These are phyloP conservation scores for Odontomyia ornata DNA, from an alignment of 2,888 invertebrate genomes.

Conservation along the genomic window DNA sequence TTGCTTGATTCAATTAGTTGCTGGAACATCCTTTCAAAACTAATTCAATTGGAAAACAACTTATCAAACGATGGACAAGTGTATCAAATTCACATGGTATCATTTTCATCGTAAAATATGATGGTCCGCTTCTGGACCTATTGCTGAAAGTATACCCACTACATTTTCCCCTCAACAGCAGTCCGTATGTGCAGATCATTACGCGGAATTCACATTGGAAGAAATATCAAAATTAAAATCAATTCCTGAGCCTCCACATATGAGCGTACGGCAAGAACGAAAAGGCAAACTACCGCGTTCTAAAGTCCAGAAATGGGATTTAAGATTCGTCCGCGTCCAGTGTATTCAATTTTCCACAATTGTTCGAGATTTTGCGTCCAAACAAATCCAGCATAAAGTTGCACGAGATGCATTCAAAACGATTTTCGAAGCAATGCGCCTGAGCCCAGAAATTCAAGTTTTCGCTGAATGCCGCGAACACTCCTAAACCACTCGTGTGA, in stretches of 20 bases:
- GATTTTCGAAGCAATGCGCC: not conserved
- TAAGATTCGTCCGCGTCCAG: not conserved
- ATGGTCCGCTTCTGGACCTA: not conserved
- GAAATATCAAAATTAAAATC: slow-evolving; percentile 8
- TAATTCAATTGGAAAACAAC: no score
- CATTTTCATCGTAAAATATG: no score
- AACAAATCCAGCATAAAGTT: not conserved
- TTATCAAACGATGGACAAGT: no score
- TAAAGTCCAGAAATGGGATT: not conserved
- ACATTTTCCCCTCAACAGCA: not conserved
- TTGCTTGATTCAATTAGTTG: no score
- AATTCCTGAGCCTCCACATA: not conserved
- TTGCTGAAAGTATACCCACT: not conserved
- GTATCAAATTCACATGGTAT: no score
- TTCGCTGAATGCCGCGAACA: not conserved
- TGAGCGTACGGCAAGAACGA: no score
- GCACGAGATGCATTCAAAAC: not conserved
- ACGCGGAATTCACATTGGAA: not conserved
- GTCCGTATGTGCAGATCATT: not conserved
- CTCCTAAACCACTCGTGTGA: slow-evolving; percentile 5
- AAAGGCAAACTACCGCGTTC: no score
- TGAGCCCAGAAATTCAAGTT: not conserved
- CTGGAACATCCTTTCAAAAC: no score
- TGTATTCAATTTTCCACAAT: slow-evolving; percentile 6
- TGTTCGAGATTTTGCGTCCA: slow-evolving; percentile 1